Evolutionary conservation across 2,888 invertebrate genomes (phyloP), one percentile per base, ranked within the genome.

Genomic region (Pherbina coryleti): DNA sequence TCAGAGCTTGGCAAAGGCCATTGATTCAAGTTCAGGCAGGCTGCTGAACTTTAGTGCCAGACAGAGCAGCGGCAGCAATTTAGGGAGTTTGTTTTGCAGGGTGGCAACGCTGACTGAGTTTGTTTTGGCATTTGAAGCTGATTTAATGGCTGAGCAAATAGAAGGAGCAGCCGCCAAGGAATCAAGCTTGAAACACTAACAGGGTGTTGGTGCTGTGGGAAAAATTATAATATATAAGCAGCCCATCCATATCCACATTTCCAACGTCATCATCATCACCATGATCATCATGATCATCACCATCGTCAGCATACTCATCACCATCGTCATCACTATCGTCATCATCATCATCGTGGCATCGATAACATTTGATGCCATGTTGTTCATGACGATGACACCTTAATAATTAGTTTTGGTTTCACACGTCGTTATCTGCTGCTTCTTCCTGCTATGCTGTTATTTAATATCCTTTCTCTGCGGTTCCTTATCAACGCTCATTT

Each of bases 91-190:
- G 25, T 60, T 60, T 25, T 60, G 14, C 0, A 28, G 60, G 28
- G 28, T 28, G 28, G n/a, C 14, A n/a, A 37, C n/a, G 37, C 67
- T 60, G 25, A 14, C 19, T 7, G 19, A 14, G 19, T 37, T 44
- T 34, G 9, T 37, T 37, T 19, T 67, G 67, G 19, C 67, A 67
- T 37, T 67, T 19, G 34, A 14, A 17, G 67, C 19, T 37, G 67
- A 67, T 67, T 67, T 67, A 67, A 67, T 67, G 67, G 37, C 67
- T 67, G 67, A 37, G 67, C 67, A 67, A 67, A 44, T 34, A 37
- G 9, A n/a, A 34, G 17, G 5, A n/a, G n/a, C 19, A 7, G 11
- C 37, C 34, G 8, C 19, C 25, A 17, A 17, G 34, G 22, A 17
- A 62, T 31, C 25, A 62, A 17, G n/a, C n/a, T n/a, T n/a, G n/a